These are phyloP conservation scores for Luperina testacea DNA, from an alignment of 2,888 invertebrate species.

Conservation along the genomic window DNA sequence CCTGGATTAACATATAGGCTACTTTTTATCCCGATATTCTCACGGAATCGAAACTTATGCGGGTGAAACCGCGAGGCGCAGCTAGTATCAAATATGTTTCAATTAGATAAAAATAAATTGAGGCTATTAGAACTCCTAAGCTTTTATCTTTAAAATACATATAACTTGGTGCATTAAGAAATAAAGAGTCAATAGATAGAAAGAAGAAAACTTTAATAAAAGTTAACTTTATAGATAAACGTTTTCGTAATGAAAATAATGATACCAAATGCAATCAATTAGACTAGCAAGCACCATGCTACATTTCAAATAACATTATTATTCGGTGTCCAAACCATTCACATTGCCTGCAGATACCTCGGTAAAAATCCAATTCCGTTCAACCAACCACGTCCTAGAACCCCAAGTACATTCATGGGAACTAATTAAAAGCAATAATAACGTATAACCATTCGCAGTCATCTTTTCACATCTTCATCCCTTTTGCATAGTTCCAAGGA, in stretches of 20 bases:
- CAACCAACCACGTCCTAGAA: background rate
- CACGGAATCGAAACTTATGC: too few relatives aligned
- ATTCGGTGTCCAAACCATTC: background rate
- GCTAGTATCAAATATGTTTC: too few relatives aligned
- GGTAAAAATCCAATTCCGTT: slow-evolving; percentile 16
- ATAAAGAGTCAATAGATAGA: too few relatives aligned
- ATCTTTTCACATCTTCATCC: slow-evolving; percentile 68
- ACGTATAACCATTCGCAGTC: slow-evolving; percentile 43
- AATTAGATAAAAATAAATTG: too few relatives aligned
- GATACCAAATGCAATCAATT: too few relatives aligned
- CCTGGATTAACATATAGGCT: too few relatives aligned
- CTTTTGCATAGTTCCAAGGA: slow-evolving; percentile 72
- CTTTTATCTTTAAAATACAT: background rate
- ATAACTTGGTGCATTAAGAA: background rate
- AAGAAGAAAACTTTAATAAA: too few relatives aligned
- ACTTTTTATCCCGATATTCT: too few relatives aligned
- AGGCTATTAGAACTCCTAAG: background rate
- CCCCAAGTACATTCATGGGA: slow-evolving; percentile 29
- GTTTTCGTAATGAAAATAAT: too few relatives aligned
- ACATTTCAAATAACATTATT: too few relatives aligned
- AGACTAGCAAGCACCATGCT: background rate
- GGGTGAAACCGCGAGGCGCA: too few relatives aligned
- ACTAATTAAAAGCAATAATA: slow-evolving; percentile 64
- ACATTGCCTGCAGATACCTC: background rate
- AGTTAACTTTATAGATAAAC: too few relatives aligned